Evolutionary conservation across 2,113 vertebrate genomes (phyloP).

Genomic region (Eidolon helvum): DNA sequence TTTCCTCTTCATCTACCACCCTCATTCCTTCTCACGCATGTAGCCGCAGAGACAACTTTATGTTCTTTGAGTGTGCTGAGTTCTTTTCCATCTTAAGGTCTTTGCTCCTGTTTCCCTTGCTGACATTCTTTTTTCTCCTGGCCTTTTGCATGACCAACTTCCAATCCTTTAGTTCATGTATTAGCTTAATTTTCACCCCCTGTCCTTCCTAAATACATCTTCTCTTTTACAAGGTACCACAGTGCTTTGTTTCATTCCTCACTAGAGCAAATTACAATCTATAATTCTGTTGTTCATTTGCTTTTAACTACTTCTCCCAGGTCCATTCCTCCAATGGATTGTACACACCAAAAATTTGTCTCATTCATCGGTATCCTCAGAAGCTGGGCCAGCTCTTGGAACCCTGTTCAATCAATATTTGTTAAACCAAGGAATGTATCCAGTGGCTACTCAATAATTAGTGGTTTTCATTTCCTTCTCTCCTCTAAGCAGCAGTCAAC

Average conservation of each 20-base stretch:
- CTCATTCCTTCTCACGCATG: not conserved
- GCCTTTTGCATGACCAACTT: not conserved
- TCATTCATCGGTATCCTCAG: not conserved
- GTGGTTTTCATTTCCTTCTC: conserved; percentile 61
- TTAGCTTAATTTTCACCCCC: not conserved
- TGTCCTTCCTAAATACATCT: not conserved
- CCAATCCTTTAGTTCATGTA: not conserved
- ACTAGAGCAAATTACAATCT: not conserved
- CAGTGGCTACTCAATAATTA: conserved; percentile 50
- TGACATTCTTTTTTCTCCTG: not conserved
- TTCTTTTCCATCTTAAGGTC: not conserved
- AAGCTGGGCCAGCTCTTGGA: not conserved
- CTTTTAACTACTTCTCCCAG: not conserved
- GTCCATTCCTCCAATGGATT: not conserved
- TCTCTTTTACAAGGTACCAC: not conserved
- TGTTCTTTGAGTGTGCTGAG: not conserved
- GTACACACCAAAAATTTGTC: not conserved
- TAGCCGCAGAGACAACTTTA: not conserved
- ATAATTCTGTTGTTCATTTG: not conserved
- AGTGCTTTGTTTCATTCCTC: not conserved
- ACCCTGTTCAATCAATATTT: not conserved
- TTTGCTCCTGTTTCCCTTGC: not conserved
- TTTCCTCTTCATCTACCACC: not conserved
- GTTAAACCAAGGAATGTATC: conserved; percentile 29
- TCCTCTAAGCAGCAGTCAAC: not conserved